Conservation (phyloP, 2,113 vertebrate genomes). For the Parus major region DNA sequence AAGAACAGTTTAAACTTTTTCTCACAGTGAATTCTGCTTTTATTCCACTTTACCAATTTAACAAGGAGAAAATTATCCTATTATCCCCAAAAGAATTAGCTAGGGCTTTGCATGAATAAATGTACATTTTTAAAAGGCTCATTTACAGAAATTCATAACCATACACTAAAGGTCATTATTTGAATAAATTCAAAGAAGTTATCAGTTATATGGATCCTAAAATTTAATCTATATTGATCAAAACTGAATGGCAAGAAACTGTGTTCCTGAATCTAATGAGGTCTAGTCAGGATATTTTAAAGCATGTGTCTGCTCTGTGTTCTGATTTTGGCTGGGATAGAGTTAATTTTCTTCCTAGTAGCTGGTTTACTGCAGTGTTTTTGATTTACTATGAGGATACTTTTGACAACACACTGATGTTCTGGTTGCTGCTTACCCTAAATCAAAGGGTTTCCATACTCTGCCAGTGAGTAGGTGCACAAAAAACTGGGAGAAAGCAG, state of each 20-base stretch:
- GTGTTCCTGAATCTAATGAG: background rate
- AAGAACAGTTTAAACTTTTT: background rate
- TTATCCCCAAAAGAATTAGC: background rate
- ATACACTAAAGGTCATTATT: background rate
- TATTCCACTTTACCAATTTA: background rate
- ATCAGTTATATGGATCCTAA: background rate
- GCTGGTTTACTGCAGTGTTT: background rate
- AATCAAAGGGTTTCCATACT: background rate
- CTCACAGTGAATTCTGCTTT: background rate
- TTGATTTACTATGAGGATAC: background rate
- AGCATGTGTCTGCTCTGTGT: background rate
- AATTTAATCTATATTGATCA: background rate
- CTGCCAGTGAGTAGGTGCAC: background rate
- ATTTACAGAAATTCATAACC: background rate
- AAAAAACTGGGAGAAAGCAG: background rate
- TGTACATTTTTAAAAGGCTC: background rate
- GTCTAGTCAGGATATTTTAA: background rate
- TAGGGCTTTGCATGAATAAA: background rate
- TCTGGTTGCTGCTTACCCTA: background rate
- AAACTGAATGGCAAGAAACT: background rate
- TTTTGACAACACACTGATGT: background rate
- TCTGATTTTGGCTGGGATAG: background rate
- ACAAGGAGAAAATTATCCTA: background rate
- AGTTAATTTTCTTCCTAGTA: background rate
- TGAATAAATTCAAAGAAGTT: background rate